phyloP scores from a whole-genome alignment of 37 sponge, comb jelly and placozoan genomes.

The Oopsacas minuta region DNA sequence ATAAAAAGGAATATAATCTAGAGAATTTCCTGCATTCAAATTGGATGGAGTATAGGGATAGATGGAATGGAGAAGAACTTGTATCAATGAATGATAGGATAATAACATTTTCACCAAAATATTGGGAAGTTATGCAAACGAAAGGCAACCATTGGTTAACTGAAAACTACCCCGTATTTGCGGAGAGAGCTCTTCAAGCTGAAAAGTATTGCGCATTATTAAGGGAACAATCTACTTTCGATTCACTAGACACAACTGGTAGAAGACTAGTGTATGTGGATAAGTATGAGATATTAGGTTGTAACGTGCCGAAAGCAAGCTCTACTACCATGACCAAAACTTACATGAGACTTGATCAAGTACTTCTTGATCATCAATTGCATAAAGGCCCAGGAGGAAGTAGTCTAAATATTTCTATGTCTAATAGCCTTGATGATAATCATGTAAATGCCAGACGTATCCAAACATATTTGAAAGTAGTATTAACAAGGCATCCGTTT shows the following conservation, averaged over 20 bases:
- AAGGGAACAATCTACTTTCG: not conserved
- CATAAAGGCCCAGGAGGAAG: not conserved
- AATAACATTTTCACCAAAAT: not conserved
- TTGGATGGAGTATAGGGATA: not conserved
- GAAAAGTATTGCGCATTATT: not conserved
- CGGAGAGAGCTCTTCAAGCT: not conserved
- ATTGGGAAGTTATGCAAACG: not conserved
- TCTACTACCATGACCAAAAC: not conserved
- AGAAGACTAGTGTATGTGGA: not conserved
- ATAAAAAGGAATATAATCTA: too few relatives aligned
- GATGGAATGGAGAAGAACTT: not conserved
- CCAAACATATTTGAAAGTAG: not conserved
- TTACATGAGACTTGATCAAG: not conserved
- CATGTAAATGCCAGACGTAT: not conserved
- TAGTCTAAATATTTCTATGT: not conserved
- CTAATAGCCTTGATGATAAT: not conserved
- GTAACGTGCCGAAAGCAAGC: conserved; percentile 11
- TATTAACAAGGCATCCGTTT: not conserved
- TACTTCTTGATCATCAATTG: not conserved
- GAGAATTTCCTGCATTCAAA: not conserved
- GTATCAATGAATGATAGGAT: not conserved
- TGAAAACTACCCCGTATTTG: not conserved
- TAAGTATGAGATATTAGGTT: not conserved
- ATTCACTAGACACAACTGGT: not conserved
- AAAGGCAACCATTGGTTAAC: not conserved